Evolutionary conservation across 2,888 invertebrate genomes (phyloP).

Genomic region (Acanthoscelides obtectus): DNA sequence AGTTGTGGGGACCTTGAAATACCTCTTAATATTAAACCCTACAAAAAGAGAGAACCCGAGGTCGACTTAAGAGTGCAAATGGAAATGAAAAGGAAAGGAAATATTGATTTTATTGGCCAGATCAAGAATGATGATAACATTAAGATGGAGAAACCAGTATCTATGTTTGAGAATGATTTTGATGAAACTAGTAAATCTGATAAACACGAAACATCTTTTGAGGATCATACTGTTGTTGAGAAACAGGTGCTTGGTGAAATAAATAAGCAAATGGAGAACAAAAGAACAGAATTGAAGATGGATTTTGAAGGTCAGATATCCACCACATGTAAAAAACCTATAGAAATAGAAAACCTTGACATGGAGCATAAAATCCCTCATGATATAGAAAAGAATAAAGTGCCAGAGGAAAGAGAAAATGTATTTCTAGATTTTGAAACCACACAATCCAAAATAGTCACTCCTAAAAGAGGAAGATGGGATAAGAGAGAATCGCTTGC

Average conservation of each 20-base stretch:
- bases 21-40: constrained; percentile 31
- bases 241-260: background rate
- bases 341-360: constrained; percentile 25
- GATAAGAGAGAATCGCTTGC: constrained; percentile 12
- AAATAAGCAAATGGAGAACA: background rate
- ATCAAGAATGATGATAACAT: background rate
- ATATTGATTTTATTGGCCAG: background rate
- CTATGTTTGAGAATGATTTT: constrained; percentile 12
- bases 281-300: background rate
- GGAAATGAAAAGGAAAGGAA: background rate
- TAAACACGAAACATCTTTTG: background rate
- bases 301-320: background rate
- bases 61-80: background rate
- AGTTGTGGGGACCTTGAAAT: constrained; percentile 24
- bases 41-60: constrained; percentile 18
- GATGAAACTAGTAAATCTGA: background rate
- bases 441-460: constrained; percentile 3
- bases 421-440: constrained; percentile 4
- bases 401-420: background rate
- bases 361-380: constrained; percentile 18
- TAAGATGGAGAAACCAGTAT: constrained; percentile 12
- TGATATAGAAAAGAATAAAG: constrained; percentile 7
- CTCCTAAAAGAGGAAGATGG: constrained; percentile 20
- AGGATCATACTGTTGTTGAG: background rate
- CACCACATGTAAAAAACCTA: constrained; percentile 16